Base-by-base conservation (phyloP, 2,113 vertebrate species). In the Phrynocephalus versicolor region DNA sequence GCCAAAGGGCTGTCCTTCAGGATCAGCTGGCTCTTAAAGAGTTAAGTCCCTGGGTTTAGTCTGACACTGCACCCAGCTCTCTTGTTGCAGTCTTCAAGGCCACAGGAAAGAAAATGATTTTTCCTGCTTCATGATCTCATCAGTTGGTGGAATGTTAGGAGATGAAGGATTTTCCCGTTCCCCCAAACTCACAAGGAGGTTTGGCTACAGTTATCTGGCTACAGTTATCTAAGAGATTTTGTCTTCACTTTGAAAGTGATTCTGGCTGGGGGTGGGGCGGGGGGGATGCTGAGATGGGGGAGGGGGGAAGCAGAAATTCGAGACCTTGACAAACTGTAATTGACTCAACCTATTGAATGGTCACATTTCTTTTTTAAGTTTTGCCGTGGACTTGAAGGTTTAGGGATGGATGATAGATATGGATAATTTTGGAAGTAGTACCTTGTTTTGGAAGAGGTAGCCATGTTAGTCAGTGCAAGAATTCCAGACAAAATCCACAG, bases 1-100 rank as follows among this genome's bases (percentile, higher is more conserved):
- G 87, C 58, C 97, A 98, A 85, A 96, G 58, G 89, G 90, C 14
- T 2, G 72, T 91, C 62, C 95, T 99, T 87, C 95, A 96, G 60
- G 87, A 91, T 39, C 95, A 88, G 13, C 93, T 98, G 10, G 92
- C 93, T 18, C 91, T 83, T 81, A 97, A 94, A 94, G 96, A 97
- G 98, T 99, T 85, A 93, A 93, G 97, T 90, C 41, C 0, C 0
- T 35, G 14, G 2, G 3, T 58, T 19, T 75, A 72, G 39, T 35
- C 57, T 67, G 82, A 85, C 13, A 3, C 45, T 37, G 0, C 27
- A 30, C 60, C 4, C 30, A 45, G 8, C 3, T 39, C 30, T 30
- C 45, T 19, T 6, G 9, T 15, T 71, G 65, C 51, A 57, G 1
- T 21, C 39, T 37, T 37, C 45, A 51, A 30, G 14, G 35, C 15